phyloP scores from a whole-genome alignment of 2,888 invertebrate species.

The Synergus itoensis region DNA sequence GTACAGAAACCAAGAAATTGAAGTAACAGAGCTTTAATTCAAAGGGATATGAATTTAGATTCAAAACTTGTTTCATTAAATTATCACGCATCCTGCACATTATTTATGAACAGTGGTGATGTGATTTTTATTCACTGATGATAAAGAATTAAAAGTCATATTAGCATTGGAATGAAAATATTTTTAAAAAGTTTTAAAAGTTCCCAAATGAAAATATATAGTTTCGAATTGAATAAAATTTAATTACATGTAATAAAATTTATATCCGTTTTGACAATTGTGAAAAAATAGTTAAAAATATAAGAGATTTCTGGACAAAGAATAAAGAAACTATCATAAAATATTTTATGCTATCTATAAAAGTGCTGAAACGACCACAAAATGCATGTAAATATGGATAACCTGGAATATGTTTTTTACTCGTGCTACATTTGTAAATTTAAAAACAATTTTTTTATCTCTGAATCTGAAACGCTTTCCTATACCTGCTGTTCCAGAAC shows the following conservation, averaged over 20 bases:
- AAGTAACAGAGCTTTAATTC: neutral
- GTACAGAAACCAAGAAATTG: neutral
- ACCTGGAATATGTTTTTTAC: neutral
- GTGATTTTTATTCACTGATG: neutral
- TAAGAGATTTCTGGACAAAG: neutral
- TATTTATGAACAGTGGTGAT: neutral
- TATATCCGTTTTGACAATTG: neutral
- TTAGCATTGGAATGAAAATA: too few species aligned
- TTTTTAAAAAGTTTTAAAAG: too few species aligned
- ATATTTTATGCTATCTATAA: constrained; percentile 19
- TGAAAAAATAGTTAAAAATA: neutral
- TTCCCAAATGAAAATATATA: neutral
- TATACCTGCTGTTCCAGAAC: constrained; percentile 8
- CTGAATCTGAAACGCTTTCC: constrained; percentile 15
- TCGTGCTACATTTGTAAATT: constrained; percentile 8
- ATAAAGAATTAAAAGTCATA: neutral
- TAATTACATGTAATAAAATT: neutral
- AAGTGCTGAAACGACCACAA: constrained; percentile 4
- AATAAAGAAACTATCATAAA: constrained; percentile 1
- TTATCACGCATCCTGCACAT: neutral
- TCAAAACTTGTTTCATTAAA: neutral
- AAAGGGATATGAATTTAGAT: neutral
- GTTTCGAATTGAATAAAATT: neutral
- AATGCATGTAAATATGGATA: neutral
- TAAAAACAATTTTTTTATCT: constrained; percentile 2